Conservation (phyloP, 2,888 invertebrate species). For the Bhutanitis thaidina region DNA sequence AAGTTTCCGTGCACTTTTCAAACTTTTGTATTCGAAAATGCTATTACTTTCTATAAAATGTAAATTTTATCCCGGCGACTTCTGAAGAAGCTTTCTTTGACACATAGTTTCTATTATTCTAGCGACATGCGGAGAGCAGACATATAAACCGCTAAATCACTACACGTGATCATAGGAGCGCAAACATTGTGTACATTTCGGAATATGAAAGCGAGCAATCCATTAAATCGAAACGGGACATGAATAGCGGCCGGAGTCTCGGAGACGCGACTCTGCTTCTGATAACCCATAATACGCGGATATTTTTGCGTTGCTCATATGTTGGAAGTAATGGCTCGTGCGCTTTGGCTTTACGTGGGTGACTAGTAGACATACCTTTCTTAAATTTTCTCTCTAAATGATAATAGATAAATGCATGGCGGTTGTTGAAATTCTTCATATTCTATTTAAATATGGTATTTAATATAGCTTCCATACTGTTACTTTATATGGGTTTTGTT, state of each 20-base stretch:
- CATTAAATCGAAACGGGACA: conserved; percentile 67
- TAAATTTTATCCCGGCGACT: conserved; percentile 43
- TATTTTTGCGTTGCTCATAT: conserved; percentile 80
- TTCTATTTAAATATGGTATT: no score
- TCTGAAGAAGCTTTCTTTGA: not conserved
- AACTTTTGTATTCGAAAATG: conserved; percentile 62
- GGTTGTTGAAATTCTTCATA: no score
- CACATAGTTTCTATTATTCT: conserved; percentile 1
- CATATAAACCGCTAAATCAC: conserved; percentile 60
- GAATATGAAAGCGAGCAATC: conserved; percentile 78
- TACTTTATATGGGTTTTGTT: no score
- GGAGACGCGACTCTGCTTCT: conserved; percentile 68
- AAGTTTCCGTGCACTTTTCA: conserved; percentile 53
- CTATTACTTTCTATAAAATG: conserved; percentile 52
- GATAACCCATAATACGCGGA: conserved; percentile 79
- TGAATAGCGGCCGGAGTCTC: conserved; percentile 52
- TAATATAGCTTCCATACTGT: no score
- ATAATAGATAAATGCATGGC: no score
- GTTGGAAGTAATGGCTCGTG: conserved; percentile 78
- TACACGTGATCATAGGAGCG: conserved; percentile 66
- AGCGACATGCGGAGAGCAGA: conserved; percentile 29
- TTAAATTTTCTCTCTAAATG: not conserved
- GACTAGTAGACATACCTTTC: conserved; percentile 40
- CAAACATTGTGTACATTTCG: conserved; percentile 61
- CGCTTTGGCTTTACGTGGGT: conserved; percentile 32